Conservation (phyloP, 2,797 vertebrate species). For the Bradypodion pumilum region DNA sequence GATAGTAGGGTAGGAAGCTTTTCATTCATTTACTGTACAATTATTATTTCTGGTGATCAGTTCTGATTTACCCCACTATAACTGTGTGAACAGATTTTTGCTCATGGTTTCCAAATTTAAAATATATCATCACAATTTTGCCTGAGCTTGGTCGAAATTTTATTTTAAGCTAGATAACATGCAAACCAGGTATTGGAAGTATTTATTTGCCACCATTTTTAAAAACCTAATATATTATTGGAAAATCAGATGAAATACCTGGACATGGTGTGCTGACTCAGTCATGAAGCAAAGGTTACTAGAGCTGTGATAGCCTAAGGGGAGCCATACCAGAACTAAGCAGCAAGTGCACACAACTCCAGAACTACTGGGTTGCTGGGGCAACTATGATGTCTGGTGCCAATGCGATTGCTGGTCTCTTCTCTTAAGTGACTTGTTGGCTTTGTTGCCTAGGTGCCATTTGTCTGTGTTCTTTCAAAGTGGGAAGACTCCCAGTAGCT, state of each 20-base stretch:
- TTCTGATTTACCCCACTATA: too few species aligned
- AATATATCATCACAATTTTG: background rate
- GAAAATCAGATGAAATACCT: background rate
- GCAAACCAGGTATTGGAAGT: background rate
- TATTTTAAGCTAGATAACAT: slow-evolving; percentile 1
- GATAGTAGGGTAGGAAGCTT: too few species aligned
- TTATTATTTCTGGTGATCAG: too few species aligned
- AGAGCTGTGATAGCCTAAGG: background rate
- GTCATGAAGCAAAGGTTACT: background rate
- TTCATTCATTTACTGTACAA: too few species aligned
- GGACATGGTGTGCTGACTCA: background rate
- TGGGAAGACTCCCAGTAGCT: background rate
- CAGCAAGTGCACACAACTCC: background rate
- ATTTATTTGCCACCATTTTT: background rate
- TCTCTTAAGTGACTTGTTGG: background rate
- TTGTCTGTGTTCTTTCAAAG: background rate
- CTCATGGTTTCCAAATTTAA: background rate
- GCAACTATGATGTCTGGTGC: background rate
- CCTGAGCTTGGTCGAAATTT: background rate
- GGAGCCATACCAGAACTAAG: background rate
- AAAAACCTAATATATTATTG: background rate
- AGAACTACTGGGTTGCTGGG: background rate
- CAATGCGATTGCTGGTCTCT: background rate
- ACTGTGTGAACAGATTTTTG: too few species aligned
- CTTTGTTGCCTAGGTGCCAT: background rate